Evolutionary conservation across 2,888 invertebrate species (phyloP).

Genomic region (Eupithecia vulgata): DNA sequence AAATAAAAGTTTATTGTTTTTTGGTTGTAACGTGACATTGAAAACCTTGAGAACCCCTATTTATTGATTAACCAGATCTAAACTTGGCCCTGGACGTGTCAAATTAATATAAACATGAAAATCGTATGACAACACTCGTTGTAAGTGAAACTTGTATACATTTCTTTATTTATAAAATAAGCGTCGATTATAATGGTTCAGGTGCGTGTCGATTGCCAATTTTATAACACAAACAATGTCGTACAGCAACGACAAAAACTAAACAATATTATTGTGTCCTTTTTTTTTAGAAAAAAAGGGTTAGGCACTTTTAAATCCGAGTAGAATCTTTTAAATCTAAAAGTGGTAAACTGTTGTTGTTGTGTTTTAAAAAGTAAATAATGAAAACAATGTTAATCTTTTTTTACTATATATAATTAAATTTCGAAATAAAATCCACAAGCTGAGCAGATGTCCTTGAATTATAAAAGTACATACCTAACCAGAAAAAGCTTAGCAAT

Average conservation of each 20-base stretch:
- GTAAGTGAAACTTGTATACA: slow-evolving; percentile 33
- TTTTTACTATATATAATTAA: too few relatives aligned
- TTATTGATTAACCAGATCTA: slow-evolving; percentile 1
- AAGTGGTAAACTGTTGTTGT: not conserved
- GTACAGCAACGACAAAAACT: slow-evolving; percentile 6
- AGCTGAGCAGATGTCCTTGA: too few relatives aligned
- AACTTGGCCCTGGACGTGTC: slow-evolving; percentile 38
- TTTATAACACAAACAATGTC: slow-evolving; percentile 38
- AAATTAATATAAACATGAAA: slow-evolving; percentile 72
- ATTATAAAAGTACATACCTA: too few relatives aligned
- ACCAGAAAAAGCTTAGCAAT: too few relatives aligned
- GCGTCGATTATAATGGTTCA: slow-evolving; percentile 35
- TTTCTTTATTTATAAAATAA: slow-evolving; percentile 44
- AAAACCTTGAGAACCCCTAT: slow-evolving; percentile 2
- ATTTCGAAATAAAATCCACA: too few relatives aligned
- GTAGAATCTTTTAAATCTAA: not conserved
- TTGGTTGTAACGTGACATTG: not conserved
- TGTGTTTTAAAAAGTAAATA: not conserved
- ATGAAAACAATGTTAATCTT: not conserved
- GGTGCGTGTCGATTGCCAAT: slow-evolving; percentile 37
- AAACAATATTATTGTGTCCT: slow-evolving; percentile 4
- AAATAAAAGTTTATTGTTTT: not conserved
- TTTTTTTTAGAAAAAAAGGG: not conserved
- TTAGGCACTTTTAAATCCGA: not conserved
- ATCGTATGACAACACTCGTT: slow-evolving; percentile 68